Evolutionary conservation across 2,113 vertebrate species (phyloP).

Genomic region (Aegypius monachus): DNA sequence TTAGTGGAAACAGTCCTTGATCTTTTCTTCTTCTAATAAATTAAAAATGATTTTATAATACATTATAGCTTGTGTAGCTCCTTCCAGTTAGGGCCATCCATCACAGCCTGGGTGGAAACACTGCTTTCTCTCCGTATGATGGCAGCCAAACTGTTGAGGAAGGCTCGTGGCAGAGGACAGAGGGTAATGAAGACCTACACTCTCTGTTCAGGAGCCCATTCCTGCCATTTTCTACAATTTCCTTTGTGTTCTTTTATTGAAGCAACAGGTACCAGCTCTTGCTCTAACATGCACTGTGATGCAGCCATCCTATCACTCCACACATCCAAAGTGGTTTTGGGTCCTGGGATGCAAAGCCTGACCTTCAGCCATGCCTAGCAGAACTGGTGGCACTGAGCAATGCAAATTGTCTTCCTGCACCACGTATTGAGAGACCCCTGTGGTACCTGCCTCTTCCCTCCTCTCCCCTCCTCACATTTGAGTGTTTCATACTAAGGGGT

Average conservation of each 20-base stretch:
- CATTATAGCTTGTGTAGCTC: neutral
- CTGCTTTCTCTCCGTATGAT: neutral
- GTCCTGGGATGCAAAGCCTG: neutral
- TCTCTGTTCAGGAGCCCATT: neutral
- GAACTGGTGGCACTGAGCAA: neutral
- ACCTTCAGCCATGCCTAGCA: neutral
- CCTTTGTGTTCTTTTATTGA: neutral
- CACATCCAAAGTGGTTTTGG: neutral
- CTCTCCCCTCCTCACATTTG: neutral
- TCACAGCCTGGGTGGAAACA: neutral
- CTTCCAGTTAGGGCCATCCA: neutral
- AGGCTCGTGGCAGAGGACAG: neutral
- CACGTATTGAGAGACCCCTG: rapidly evolving
- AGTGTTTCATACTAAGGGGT: neutral
- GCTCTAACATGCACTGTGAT: neutral
- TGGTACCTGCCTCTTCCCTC: neutral
- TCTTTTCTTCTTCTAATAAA: slow-evolving; percentile 22
- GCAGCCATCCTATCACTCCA: neutral
- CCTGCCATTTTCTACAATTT: neutral
- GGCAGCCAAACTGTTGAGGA: neutral
- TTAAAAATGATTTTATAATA: neutral
- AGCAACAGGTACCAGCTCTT: neutral
- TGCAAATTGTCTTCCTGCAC: neutral
- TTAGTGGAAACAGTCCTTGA: slow-evolving; percentile 8
- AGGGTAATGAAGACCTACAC: neutral